Base-by-base conservation (phyloP, 92 coral and sea anemone species). In the Anthopleura xanthogrammica region DNA sequence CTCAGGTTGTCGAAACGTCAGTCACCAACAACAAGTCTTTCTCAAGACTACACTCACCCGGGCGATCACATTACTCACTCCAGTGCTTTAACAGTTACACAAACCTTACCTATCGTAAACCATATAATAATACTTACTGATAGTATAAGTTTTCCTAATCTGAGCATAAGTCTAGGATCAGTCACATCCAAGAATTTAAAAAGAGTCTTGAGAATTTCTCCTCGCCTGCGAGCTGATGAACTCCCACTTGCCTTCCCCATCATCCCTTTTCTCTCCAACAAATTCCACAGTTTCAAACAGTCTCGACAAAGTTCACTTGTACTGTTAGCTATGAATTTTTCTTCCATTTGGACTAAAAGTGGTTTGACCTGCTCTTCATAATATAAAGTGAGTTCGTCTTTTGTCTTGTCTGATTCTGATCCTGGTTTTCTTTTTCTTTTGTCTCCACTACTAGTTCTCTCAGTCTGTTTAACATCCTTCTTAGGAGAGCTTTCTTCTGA, bases 361-460 rank as follows among this genome's bases (percentile, higher is more conserved):
- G 99, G 99, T 60, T 92, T 93, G 60, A 96, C 91, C n/a, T 87
- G 90, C 17, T 90, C 99, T 40, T 96, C 98, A 62, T 87, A 91
- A 79, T 94, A 88, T 12, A 75, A 12, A 7, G 91, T 83, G 4
- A 96, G 93, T 52, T 94, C 94, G 82, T 94, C 98, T 70, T 85
- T 87, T 12, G 88, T 62, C 76, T 91, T 92, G 17, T 91, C 94
- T 12, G 83, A 75, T 9, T 83, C 83, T 43, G 84, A 12, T 74
- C 82, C 86, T 83, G 90, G 88, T 29, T 84, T 87, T 85, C 92
- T 90, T n/a, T 89, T 90, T 41, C 90, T 76, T 82, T 87, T 91
- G 56, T 88, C 92, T 12, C 90, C 92, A 89, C 95, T 90, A 13
- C 91, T 86, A 23, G 80, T 72, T 57, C 92, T 90, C 36, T 95